Percentiles rank a stretch among this genome's conserved stretches.
Conservation (phyloP, 2,113 vertebrate genomes). For the Neotoma lepida region DNA sequence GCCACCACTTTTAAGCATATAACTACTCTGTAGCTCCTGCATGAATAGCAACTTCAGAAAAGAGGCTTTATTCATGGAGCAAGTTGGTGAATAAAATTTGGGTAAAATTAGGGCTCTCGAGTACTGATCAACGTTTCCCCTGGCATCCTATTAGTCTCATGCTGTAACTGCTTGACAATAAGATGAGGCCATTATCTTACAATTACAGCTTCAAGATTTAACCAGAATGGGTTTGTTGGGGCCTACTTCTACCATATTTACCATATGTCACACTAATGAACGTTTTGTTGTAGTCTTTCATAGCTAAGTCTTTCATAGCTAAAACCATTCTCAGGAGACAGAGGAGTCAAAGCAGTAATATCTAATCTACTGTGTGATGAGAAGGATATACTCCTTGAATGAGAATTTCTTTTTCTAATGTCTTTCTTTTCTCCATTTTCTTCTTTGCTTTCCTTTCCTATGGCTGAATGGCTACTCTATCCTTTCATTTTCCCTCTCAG, state of each 20-base stretch:
- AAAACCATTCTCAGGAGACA: constrained; percentile 64
- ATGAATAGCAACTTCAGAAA: constrained; percentile 68
- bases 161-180: constrained; percentile 74
- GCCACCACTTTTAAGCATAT: constrained; percentile 16
- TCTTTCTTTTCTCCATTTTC: constrained; percentile 35
- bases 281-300: constrained; percentile 64
- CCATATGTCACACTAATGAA: constrained; percentile 73
- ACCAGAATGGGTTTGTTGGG: constrained; percentile 71
- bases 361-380: constrained; percentile 62
- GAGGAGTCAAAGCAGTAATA: constrained; percentile 69
- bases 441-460: constrained; percentile 9
- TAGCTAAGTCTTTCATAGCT: too few species aligned
- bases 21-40: background rate
- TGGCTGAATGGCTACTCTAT: constrained; percentile 43
- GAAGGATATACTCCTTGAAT: constrained; percentile 36
- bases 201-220: constrained; percentile 77
- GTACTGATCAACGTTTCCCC: constrained; percentile 67
- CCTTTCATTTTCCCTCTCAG: constrained; percentile 19
- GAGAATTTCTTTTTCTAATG: background rate
- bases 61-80: constrained; percentile 65
- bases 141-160: constrained; percentile 68
- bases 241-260: constrained; percentile 71
- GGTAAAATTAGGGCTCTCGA: constrained; percentile 73
- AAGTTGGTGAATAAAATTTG: constrained; percentile 75
- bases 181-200: constrained; percentile 67